Percentiles rank a stretch among this genome's conserved stretches.
These are phyloP conservation scores for Cryptocephalus moraei DNA, from an alignment of 2,888 invertebrate species.

Conservation along the genomic window DNA sequence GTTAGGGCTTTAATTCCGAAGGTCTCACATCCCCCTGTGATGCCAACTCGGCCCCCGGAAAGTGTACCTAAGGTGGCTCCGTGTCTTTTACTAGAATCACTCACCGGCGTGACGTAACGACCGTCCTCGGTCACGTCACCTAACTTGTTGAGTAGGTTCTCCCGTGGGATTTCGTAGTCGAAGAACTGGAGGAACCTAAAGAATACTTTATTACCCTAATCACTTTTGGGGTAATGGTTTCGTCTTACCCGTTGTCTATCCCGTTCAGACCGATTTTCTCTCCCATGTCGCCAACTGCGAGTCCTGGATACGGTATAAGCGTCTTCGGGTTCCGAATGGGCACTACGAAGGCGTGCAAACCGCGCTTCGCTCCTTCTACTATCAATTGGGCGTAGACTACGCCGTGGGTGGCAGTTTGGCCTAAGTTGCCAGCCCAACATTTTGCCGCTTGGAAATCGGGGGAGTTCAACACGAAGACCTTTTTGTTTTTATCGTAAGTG, in stretches of 20 bases:
- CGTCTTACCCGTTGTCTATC: slow-evolving; percentile 77
- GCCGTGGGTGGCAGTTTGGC: slow-evolving; percentile 77
- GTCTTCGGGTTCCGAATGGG: slow-evolving; percentile 70
- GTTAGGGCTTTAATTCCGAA: slow-evolving; percentile 64
- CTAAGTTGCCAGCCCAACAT: slow-evolving; percentile 77
- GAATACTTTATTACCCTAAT: slow-evolving; percentile 1
- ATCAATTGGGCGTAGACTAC: slow-evolving; percentile 81
- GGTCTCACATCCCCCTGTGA: slow-evolving; percentile 50
- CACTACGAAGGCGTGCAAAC: slow-evolving; percentile 82
- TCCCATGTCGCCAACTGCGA: slow-evolving; percentile 86
- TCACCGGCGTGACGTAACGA: slow-evolving; percentile 66
- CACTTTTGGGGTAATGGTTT: too few species aligned
- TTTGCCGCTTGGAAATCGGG: slow-evolving; percentile 70
- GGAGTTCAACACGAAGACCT: slow-evolving; percentile 63
- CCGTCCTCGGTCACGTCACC: slow-evolving; percentile 82
- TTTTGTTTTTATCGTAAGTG: slow-evolving; percentile 61
- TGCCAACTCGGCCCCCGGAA: slow-evolving; percentile 73
- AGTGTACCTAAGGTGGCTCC: slow-evolving; percentile 76
- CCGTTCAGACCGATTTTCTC: slow-evolving; percentile 87
- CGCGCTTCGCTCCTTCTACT: slow-evolving; percentile 67
- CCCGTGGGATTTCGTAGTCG: slow-evolving; percentile 70
- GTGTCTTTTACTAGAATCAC: slow-evolving; percentile 74
- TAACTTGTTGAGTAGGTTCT: slow-evolving; percentile 69
- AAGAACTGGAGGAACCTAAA: slow-evolving; percentile 63
- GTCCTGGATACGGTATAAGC: slow-evolving; percentile 61